Evolutionary conservation across 2,113 vertebrate genomes (phyloP), one percentile per base, ranked within the genome.

Genomic region (Centropus bengalensis): DNA sequence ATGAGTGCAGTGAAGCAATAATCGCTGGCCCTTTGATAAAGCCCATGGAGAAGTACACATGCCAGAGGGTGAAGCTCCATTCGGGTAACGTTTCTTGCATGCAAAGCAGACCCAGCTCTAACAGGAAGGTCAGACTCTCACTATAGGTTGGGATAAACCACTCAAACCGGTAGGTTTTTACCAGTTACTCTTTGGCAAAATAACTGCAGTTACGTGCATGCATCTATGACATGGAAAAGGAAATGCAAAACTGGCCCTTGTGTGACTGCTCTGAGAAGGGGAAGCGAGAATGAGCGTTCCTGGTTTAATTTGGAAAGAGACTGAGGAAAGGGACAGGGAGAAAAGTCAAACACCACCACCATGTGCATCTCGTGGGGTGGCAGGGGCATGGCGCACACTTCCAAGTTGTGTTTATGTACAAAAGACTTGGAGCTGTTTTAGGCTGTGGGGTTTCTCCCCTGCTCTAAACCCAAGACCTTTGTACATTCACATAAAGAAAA

Each of bases 371-470:
- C 26, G 23, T 14, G 30, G 54, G 54, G 40, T 77, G 10, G 18
- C 74, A 70, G 47, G 66, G 54, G 47, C 32, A 38, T 0, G 0
- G 28, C 60, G n/a, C 14, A 1, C 5, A 38, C 17, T 47, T 62
- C 64, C 33, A 45, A 40, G 56, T 8, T 44, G 42, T 49, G 27
- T n/a, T 87, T 16, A 9, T 8, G 14, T 16, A 27, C 1, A 2
- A 38, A 58, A 70, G n/a, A 28, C 44, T 67, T 49, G n/a, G 88
- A 84, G 56, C 36, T 74, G 49, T 9, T 76, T 51, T 14, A 47
- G 63, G 60, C 56, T 33, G 18, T 38, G 62, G 20, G 40, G 9
- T 62, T 78, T 74, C 44, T 80, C 30, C 23, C 8, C 24, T 40
- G 21, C n/a, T 58, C 73, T 66, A 9, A 45, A 69, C 28, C 3